These are phyloP conservation scores for Papilio polytes DNA, from an alignment of 1,140 invertebrate genomes.

Conservation along the genomic window DNA sequence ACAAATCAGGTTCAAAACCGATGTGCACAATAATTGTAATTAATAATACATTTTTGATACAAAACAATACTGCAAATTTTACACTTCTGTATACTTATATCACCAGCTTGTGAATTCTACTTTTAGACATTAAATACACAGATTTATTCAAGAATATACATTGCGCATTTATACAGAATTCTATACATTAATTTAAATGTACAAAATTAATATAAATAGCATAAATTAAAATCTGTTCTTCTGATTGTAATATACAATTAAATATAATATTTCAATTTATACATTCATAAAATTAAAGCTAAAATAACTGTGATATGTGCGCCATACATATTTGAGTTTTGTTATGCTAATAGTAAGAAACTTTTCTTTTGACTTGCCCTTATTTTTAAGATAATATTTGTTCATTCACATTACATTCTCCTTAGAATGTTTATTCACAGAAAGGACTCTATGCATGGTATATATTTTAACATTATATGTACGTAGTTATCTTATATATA, in stretches of 20 bases:
- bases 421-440: background rate
- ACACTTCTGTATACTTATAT: constrained; percentile 6
- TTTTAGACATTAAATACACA: constrained; percentile 4
- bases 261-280: background rate
- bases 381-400: background rate
- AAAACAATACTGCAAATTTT: background rate
- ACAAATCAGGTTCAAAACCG: constrained; percentile 9
- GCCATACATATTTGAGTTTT: background rate
- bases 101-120: constrained; percentile 15
- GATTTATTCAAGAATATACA: background rate
- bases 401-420: background rate
- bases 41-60: constrained; percentile 12
- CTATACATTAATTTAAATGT: constrained; percentile 11
- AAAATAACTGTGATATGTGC: constrained; percentile 18
- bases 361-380: background rate
- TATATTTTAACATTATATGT: background rate
- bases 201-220: background rate
- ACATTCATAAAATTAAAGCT: background rate
- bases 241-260: too few relatives aligned
- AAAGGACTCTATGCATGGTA: background rate
- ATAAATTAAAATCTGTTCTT: background rate
- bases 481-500: background rate
- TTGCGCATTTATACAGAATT: constrained; percentile 9
- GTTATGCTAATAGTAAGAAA: background rate
- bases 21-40: constrained; percentile 12